Percentiles rank a stretch among this genome's conserved stretches.
Conservation (phyloP, 2,888 invertebrate genomes). For the Tetranychus truncatus region DNA sequence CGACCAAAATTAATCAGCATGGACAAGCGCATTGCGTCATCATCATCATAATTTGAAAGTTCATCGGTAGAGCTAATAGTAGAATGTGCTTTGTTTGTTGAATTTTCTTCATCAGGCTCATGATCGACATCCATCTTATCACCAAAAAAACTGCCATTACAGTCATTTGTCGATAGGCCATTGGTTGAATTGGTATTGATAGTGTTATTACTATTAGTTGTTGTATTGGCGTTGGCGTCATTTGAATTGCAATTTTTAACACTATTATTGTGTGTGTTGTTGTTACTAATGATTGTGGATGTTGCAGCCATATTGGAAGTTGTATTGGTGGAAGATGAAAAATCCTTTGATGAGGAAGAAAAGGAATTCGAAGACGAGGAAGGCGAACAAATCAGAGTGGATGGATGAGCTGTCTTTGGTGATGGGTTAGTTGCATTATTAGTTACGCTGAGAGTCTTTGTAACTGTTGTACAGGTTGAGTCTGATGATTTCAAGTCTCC, state of each 20-base stretch:
- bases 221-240: background rate
- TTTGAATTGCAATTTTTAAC: background rate
- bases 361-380: background rate
- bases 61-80: background rate
- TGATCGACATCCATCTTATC: conserved; percentile 22
- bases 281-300: background rate
- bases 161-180: background rate
- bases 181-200: background rate
- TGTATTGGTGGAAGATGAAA: background rate
- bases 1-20: conserved; percentile 83
- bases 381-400: background rate
- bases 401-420: background rate
- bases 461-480: conserved; percentile 2
- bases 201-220: background rate
- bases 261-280: background rate
- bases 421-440: conserved; percentile 1
- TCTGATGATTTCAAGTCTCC: conserved; percentile 1
- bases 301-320: background rate
- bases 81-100: background rate
- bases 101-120: background rate
- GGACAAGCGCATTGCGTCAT: conserved; percentile 14
- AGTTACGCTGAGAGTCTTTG: background rate
- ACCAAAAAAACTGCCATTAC: conserved; percentile 11
- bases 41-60: conserved; percentile 10
- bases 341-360: background rate